These are phyloP conservation scores for Mantis religiosa DNA, from an alignment of 2,888 invertebrate species.

Conservation along the genomic window DNA sequence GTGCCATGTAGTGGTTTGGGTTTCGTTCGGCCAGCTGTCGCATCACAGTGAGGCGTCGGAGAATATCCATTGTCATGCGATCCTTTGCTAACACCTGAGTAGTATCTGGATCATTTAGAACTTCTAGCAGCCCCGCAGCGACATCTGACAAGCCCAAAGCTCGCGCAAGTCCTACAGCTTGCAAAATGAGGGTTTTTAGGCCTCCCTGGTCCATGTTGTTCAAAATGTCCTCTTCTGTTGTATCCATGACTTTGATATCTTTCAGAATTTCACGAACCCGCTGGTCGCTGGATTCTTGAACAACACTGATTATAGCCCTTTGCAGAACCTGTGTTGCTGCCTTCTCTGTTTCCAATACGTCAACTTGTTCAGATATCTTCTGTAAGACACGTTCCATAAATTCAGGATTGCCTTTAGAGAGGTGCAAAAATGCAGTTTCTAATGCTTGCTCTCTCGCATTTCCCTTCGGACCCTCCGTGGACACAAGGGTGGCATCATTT, in stretches of 20 bases:
- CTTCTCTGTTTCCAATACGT: constrained; percentile 57
- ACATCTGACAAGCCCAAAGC: constrained; percentile 64
- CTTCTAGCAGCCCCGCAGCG: constrained; percentile 52
- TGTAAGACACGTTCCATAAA: constrained; percentile 57
- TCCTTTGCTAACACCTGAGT: constrained; percentile 56
- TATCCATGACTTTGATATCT: constrained; percentile 39
- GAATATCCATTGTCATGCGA: constrained; percentile 57
- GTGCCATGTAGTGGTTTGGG: constrained; percentile 57
- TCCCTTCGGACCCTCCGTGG: neutral
- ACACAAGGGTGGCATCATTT: constrained; percentile 37
- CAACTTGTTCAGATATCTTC: constrained; percentile 58
- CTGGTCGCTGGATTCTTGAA: constrained; percentile 58
- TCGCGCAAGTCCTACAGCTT: constrained; percentile 65
- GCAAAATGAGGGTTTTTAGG: constrained; percentile 50
- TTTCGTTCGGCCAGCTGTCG: constrained; percentile 64
- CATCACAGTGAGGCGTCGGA: constrained; percentile 68
- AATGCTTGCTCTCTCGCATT: constrained; percentile 51
- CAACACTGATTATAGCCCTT: constrained; percentile 62
- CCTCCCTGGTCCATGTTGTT: constrained; percentile 36
- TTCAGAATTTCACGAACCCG: constrained; percentile 54
- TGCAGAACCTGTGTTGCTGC: constrained; percentile 63
- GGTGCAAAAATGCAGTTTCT: constrained; percentile 61
- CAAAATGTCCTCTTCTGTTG: constrained; percentile 45
- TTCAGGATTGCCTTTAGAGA: constrained; percentile 57
- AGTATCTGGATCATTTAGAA: constrained; percentile 54